Evolutionary conservation across 2,888 invertebrate genomes (phyloP).

Genomic region (Acheta domesticus): DNA sequence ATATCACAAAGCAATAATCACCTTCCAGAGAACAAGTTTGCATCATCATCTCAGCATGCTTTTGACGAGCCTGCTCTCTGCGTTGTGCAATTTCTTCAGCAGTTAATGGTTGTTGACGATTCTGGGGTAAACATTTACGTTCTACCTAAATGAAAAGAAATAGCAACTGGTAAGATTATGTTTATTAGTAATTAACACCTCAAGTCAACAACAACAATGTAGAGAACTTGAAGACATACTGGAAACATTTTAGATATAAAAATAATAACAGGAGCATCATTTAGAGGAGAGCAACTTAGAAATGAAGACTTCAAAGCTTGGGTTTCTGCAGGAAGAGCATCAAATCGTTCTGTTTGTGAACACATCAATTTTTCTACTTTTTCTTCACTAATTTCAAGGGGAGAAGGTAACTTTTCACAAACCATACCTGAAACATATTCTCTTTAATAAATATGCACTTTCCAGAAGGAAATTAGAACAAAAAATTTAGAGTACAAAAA

Average conservation of each 20-base stretch:
- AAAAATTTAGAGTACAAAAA: not conserved
- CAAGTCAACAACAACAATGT: not conserved
- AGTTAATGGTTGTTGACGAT: slow-evolving; percentile 73
- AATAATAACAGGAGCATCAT: slow-evolving; percentile 65
- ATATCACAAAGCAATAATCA: not conserved
- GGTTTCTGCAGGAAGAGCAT: slow-evolving; percentile 64
- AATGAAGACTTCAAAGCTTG: slow-evolving; percentile 67
- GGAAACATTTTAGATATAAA: slow-evolving; percentile 91
- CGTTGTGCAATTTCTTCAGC: slow-evolving; percentile 68
- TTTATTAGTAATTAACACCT: not conserved
- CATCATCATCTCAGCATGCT: slow-evolving; percentile 54
- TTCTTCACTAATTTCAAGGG: slow-evolving; percentile 67
- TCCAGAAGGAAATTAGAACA: not conserved
- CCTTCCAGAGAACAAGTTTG: not conserved
- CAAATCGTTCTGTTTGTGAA: slow-evolving; percentile 64
- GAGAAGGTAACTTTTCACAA: slow-evolving; percentile 75
- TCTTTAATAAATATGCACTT: not conserved
- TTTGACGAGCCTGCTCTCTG: slow-evolving; percentile 63
- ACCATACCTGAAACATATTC: slow-evolving; percentile 60
- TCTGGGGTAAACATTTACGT: slow-evolving; percentile 69
- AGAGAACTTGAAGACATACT: slow-evolving; percentile 45
- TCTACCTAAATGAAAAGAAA: slow-evolving; percentile 49
- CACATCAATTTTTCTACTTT: slow-evolving; percentile 82
- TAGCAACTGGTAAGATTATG: not conserved
- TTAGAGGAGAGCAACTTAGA: slow-evolving; percentile 62